phyloP scores from a whole-genome alignment of 2,888 invertebrate genomes.

The Eupithecia vulgata region DNA sequence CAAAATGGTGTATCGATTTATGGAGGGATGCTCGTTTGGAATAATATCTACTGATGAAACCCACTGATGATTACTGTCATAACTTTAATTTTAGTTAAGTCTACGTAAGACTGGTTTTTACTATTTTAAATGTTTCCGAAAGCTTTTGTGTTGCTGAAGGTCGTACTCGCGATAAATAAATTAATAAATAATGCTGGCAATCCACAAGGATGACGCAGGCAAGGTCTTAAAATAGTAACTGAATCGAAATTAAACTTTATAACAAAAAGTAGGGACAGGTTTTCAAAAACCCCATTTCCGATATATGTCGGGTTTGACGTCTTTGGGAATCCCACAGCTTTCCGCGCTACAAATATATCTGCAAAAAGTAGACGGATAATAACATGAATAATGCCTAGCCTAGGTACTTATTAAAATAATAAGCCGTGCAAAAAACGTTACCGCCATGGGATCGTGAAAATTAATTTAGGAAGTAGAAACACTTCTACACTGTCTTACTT shows the following conservation, averaged over 20 bases:
- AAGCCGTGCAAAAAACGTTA: constrained; percentile 1
- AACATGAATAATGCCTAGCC: neutral
- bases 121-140: neutral
- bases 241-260: neutral
- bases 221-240: neutral
- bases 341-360: constrained; percentile 8
- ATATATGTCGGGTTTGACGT: constrained; percentile 22
- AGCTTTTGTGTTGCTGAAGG: neutral
- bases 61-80: neutral
- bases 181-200: neutral
- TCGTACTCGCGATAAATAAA: neutral
- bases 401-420: constrained; percentile 7
- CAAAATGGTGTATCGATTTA: neutral
- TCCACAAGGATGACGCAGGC: constrained; percentile 8
- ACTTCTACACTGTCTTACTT: neutral
- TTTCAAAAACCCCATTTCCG: constrained; percentile 13
- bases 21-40: neutral
- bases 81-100: neutral
- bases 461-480: neutral
- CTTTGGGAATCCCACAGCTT: constrained; percentile 28
- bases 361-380: constrained; percentile 16
- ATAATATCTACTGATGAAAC: neutral
- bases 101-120: neutral
- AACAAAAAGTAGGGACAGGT: neutral
- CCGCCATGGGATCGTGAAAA: neutral